Percentiles rank a stretch among this genome's conserved stretches.
phyloP scores from a whole-genome alignment of 2,797 vertebrate species.

The Lepilemur septentrionalis region DNA sequence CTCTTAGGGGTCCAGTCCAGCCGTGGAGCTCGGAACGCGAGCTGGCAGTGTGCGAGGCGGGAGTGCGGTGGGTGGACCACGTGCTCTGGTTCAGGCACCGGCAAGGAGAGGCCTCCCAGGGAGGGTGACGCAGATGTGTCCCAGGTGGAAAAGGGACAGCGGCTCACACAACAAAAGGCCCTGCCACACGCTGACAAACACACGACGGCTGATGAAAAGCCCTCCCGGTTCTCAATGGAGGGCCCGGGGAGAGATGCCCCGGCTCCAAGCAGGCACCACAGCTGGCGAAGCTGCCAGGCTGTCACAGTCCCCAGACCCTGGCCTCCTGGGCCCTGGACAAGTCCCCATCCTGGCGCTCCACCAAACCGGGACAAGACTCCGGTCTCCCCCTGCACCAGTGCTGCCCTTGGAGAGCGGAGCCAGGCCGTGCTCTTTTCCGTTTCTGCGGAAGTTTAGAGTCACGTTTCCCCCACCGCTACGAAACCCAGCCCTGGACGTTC shows the following conservation, averaged over 20 bases:
- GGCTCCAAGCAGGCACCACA: fast-evolving
- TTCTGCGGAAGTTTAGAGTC: too few relatives aligned
- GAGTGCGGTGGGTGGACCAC: fast-evolving
- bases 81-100: fast-evolving
- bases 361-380: fast-evolving
- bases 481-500: fast-evolving
- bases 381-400: fast-evolving
- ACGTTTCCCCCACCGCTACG: fast-evolving
- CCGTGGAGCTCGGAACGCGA: fast-evolving
- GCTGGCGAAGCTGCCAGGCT: not conserved
- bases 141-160: fast-evolving
- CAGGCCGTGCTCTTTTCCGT: fast-evolving
- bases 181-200: fast-evolving
- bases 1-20: not conserved
- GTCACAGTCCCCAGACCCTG: fast-evolving
- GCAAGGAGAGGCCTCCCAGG: not conserved
- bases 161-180: fast-evolving
- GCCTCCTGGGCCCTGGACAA: not conserved
- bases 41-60: fast-evolving
- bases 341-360: not conserved
- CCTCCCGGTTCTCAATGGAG: fast-evolving
- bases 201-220: not conserved
- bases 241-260: fast-evolving
- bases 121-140: fast-evolving
- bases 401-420: fast-evolving